A percentile compares a stretch with the other conserved stretches of the same genome.
phyloP scores from a whole-genome alignment of 2,888 invertebrate genomes.

The Synanthedon tipuliformis region DNA sequence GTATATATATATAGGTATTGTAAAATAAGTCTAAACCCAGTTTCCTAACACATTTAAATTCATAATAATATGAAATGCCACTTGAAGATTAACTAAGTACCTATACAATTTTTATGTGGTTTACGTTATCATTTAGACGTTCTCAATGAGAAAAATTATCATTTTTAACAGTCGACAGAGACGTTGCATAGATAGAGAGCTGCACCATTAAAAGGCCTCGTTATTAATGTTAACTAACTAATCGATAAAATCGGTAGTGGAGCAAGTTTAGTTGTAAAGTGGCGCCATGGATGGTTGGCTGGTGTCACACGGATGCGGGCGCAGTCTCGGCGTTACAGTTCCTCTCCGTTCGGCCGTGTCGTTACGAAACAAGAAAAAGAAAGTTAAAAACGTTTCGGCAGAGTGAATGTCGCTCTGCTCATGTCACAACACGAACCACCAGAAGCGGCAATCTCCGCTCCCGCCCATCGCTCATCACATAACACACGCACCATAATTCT shows the following conservation, averaged over 20 bases:
- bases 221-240: constrained; percentile 13
- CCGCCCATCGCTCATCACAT: constrained; percentile 8
- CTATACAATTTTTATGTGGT: too few species aligned
- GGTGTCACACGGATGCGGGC: constrained; percentile 14
- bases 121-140: too few species aligned
- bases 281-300: constrained; percentile 15
- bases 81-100: too few species aligned
- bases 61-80: too few species aligned
- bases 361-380: constrained; percentile 63
- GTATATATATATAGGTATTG: too few species aligned
- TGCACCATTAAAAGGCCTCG: constrained; percentile 3
- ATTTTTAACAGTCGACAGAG: not conserved
- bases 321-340: constrained; percentile 27
- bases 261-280: constrained; percentile 20
- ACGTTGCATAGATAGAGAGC: too few species aligned
- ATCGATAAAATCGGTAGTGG: constrained; percentile 17
- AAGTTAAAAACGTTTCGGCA: constrained; percentile 46
- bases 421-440: constrained; percentile 22
- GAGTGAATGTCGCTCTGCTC: constrained; percentile 38
- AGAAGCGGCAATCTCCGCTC: not conserved
- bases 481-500: constrained; percentile 14
- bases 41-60: too few species aligned
- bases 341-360: constrained; percentile 45
- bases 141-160: too few species aligned
- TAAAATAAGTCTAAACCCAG: too few species aligned